Evolutionary conservation across 1,140 invertebrate genomes (phyloP).

Genomic region (Anastatus disparis): DNA sequence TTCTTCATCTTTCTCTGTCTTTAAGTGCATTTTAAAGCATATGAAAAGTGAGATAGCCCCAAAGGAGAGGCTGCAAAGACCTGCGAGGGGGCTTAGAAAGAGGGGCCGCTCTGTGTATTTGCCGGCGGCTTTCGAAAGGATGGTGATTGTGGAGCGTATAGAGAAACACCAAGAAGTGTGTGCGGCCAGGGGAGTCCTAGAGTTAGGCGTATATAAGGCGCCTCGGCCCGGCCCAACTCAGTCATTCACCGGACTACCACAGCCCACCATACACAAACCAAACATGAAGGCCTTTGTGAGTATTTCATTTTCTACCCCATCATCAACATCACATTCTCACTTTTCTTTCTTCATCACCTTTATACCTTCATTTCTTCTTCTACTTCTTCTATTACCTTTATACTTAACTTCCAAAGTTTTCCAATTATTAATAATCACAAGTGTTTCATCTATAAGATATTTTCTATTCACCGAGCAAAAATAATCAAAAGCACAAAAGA

Average conservation of each 20-base stretch:
- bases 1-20: neutral
- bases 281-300: conserved; percentile 69
- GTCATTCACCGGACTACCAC: conserved; percentile 68
- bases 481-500: no score
- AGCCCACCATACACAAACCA: conserved; percentile 64
- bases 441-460: no score
- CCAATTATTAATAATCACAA: no score
- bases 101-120: conserved; percentile 41
- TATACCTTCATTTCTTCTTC: no score
- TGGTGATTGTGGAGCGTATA: conserved; percentile 69
- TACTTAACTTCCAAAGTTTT: no score
- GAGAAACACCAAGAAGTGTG: no score
- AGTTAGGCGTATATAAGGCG: conserved; percentile 68
- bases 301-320: no score
- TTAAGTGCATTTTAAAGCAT: neutral
- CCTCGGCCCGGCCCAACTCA: conserved; percentile 64
- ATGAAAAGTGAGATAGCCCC: neutral
- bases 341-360: no score
- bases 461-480: no score
- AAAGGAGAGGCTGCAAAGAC: neutral
- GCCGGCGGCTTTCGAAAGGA: conserved; percentile 68
- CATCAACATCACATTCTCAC: no score
- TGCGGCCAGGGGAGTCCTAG: conserved; percentile 63
- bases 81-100: neutral
- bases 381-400: no score